Conservation (phyloP, 2,888 invertebrate species). For the Nemapogon koenigi region DNA sequence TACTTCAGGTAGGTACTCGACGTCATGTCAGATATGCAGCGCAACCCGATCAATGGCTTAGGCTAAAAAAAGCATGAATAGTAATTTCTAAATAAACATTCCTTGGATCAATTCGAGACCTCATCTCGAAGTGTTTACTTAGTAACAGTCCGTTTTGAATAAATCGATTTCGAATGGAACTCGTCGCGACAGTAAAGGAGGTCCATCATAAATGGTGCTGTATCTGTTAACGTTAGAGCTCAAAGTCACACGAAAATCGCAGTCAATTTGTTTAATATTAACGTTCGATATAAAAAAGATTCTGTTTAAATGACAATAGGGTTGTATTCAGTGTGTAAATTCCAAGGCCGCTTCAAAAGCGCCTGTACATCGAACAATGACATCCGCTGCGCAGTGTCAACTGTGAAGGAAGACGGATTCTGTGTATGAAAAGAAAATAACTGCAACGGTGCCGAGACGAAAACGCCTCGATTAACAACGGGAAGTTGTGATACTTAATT, state of each 20-base stretch:
- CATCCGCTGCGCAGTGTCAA: constrained; percentile 31
- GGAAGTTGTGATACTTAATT: constrained; percentile 28
- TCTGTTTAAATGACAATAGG: constrained; percentile 20
- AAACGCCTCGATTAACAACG: constrained; percentile 16
- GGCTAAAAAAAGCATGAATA: constrained; percentile 45
- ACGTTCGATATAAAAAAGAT: constrained; percentile 14
- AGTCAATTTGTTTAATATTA: constrained; percentile 1
- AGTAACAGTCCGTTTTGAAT: constrained; percentile 55
- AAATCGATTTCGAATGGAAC: constrained; percentile 43
- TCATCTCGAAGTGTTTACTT: constrained; percentile 54
- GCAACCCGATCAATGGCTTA: constrained; percentile 32
- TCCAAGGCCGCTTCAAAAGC: constrained; percentile 12
- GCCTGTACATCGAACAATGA: constrained; percentile 24
- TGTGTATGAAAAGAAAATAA: constrained; percentile 21
- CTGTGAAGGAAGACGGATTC: constrained; percentile 29
- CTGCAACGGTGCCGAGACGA: constrained; percentile 14
- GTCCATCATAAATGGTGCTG: not conserved
- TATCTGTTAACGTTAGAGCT: not conserved
- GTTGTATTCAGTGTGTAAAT: constrained; percentile 22
- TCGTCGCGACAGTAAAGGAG: constrained; percentile 5
- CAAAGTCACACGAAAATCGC: not conserved
- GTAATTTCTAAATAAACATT: constrained; percentile 51
- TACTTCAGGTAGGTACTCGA: no score
- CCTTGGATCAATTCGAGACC: constrained; percentile 47
- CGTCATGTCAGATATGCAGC: not conserved